Conservation (phyloP, 2,797 vertebrate genomes). For the Pseudocheirus occidentalis region DNA sequence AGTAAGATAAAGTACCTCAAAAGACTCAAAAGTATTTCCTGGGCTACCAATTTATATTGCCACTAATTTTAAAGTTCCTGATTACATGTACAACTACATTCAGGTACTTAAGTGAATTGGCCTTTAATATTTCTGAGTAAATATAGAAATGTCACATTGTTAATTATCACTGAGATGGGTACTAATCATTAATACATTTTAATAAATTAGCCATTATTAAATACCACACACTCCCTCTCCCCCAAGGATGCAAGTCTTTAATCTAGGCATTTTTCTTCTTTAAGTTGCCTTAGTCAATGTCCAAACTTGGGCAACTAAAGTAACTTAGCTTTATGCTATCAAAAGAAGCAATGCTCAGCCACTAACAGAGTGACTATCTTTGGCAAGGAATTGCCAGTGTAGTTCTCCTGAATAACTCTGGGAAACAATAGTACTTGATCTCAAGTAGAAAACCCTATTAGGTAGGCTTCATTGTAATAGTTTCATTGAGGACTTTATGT, state of each 20-base stretch:
- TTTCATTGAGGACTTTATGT: background rate
- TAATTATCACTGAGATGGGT: background rate
- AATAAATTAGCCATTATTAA: background rate
- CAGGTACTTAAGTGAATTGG: background rate
- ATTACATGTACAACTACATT: background rate
- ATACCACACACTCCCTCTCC: no score
- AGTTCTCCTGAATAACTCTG: background rate
- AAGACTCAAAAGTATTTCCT: background rate
- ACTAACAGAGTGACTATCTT: background rate
- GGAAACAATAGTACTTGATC: background rate
- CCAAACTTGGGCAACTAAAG: background rate
- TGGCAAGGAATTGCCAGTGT: background rate
- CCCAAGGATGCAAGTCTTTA: background rate
- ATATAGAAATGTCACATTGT: background rate
- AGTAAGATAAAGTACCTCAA: background rate
- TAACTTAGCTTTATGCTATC: background rate
- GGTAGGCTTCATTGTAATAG: background rate
- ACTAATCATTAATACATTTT: background rate
- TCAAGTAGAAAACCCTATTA: background rate
- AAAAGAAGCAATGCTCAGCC: background rate
- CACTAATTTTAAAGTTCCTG: background rate
- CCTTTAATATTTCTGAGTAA: background rate
- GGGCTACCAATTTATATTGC: background rate
- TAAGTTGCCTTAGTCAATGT: background rate
- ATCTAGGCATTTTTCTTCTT: background rate